Percentiles rank a stretch among this genome's conserved stretches.
These are phyloP conservation scores for Notothenia rossii DNA, from an alignment of 2,113 vertebrate species.

Conservation along the genomic window DNA sequence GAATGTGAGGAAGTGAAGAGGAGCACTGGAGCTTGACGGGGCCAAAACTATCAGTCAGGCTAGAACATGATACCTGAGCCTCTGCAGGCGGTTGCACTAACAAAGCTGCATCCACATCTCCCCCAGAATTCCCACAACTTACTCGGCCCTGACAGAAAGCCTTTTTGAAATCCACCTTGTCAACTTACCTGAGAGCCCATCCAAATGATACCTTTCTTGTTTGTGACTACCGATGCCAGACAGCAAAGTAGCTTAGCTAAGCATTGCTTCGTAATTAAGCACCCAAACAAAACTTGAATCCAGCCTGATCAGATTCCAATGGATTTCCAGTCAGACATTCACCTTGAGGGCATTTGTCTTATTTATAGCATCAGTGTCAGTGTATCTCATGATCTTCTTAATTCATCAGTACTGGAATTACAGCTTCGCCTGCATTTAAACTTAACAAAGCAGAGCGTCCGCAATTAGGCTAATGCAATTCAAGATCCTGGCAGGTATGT, in stretches of 20 bases:
- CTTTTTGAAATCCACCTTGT: slow-evolving; percentile 24
- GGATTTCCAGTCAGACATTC: slow-evolving; percentile 71
- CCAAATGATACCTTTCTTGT: neutral
- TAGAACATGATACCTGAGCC: slow-evolving; percentile 67
- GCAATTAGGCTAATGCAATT: slow-evolving; percentile 25
- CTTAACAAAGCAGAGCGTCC: slow-evolving; percentile 7
- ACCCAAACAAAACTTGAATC: slow-evolving; percentile 70
- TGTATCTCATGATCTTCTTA: slow-evolving; percentile 41
- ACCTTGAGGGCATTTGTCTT: slow-evolving; percentile 68
- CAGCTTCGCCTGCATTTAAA: slow-evolving; percentile 27
- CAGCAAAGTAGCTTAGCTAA: slow-evolving; percentile 10
- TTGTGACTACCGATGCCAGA: neutral
- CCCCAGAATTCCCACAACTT: slow-evolving; percentile 50
- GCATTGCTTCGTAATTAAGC: slow-evolving; percentile 53
- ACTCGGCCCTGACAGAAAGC: slow-evolving; percentile 27
- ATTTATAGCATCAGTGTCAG: slow-evolving; percentile 48
- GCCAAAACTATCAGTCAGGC: slow-evolving; percentile 70
- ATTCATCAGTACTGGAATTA: slow-evolving; percentile 37
- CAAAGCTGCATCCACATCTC: slow-evolving; percentile 48
- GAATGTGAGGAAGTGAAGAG: slow-evolving; percentile 43
- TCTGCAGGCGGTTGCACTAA: slow-evolving; percentile 53
- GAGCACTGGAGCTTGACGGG: slow-evolving; percentile 70
- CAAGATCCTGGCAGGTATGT: slow-evolving; percentile 39
- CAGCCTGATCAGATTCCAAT: slow-evolving; percentile 65
- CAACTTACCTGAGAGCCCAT: slow-evolving; percentile 29